Conservation (phyloP, 2,113 vertebrate species). For the Cnemophilus loriae region DNA sequence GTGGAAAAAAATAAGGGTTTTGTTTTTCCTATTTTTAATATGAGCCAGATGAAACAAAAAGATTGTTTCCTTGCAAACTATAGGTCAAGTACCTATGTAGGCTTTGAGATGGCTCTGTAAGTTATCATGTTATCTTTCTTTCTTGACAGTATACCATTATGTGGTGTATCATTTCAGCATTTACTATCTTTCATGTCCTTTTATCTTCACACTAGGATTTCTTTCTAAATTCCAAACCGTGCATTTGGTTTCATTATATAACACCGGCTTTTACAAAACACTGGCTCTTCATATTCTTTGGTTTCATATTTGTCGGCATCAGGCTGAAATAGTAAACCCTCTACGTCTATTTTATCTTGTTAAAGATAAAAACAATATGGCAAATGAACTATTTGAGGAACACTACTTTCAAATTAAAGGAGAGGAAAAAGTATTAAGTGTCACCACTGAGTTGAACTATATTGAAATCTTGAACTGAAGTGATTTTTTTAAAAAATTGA, state of each 20-base stretch:
- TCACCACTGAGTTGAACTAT: slow-evolving; percentile 58
- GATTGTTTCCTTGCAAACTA: slow-evolving; percentile 86
- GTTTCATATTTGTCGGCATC: slow-evolving; percentile 73
- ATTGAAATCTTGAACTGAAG: slow-evolving; percentile 51
- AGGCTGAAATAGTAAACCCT: slow-evolving; percentile 68
- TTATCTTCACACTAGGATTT: slow-evolving; percentile 79
- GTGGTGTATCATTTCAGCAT: slow-evolving; percentile 84
- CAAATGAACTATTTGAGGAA: slow-evolving; percentile 62
- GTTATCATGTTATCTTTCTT: slow-evolving; percentile 93
- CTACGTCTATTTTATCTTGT: slow-evolving; percentile 76
- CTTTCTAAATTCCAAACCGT: slow-evolving; percentile 74
- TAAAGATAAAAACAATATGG: slow-evolving; percentile 69
- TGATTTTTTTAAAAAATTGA: background rate
- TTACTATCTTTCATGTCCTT: slow-evolving; percentile 86
- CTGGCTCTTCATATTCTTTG: slow-evolving; percentile 72
- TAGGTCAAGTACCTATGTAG: slow-evolving; percentile 87
- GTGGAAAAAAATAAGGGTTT: slow-evolving; percentile 75
- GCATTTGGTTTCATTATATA: slow-evolving; percentile 76
- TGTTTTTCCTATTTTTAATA: slow-evolving; percentile 84
- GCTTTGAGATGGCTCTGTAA: slow-evolving; percentile 83
- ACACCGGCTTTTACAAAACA: slow-evolving; percentile 70
- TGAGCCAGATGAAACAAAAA: slow-evolving; percentile 86
- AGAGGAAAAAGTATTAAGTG: slow-evolving; percentile 45
- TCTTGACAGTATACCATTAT: slow-evolving; percentile 91
- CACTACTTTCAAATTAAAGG: slow-evolving; percentile 63